phyloP scores from a whole-genome alignment of 2,888 invertebrate species.

The Lepeophtheirus nordmannii region DNA sequence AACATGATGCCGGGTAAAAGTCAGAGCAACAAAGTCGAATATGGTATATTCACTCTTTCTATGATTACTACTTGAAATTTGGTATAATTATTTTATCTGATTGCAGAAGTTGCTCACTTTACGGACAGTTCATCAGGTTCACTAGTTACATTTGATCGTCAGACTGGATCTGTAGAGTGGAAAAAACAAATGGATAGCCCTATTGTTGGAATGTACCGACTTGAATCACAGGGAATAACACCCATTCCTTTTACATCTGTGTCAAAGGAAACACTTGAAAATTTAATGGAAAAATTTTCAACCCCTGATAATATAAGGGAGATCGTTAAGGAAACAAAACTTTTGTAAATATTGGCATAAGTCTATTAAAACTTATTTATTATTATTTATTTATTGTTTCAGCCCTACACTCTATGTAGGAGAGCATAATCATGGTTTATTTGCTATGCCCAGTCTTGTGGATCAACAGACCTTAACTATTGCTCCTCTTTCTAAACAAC shows the following conservation, averaged over 20 bases:
- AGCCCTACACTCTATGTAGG: slow-evolving; percentile 76
- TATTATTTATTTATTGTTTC: slow-evolving; percentile 25
- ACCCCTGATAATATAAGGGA: slow-evolving; percentile 3
- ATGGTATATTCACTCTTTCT: neutral
- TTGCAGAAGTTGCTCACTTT: slow-evolving; percentile 64
- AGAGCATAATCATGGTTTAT: slow-evolving; percentile 66
- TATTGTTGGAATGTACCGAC: slow-evolving; percentile 65
- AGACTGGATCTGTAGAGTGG: slow-evolving; percentile 70
- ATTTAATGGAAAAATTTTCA: slow-evolving; percentile 25
- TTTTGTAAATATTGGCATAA: slow-evolving; percentile 4
- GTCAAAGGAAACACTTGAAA: slow-evolving; percentile 32
- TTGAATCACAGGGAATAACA: slow-evolving; percentile 32
- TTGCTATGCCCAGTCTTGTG: slow-evolving; percentile 78
- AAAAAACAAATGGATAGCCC: slow-evolving; percentile 71
- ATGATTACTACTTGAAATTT: neutral
- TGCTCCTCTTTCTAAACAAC: slow-evolving; percentile 50
- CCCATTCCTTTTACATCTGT: slow-evolving; percentile 33
- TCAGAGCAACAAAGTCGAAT: slow-evolving; percentile 15
- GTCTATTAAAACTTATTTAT: slow-evolving; percentile 19
- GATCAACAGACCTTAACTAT: slow-evolving; percentile 68
- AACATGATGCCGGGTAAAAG: slow-evolving; percentile 43
- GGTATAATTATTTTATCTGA: slow-evolving; percentile 4
- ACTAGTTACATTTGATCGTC: slow-evolving; percentile 65
- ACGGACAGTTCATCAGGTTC: slow-evolving; percentile 75
- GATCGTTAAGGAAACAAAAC: neutral